Evolutionary conservation across 2,113 vertebrate genomes (phyloP).

Genomic region (Orycteropus afer): DNA sequence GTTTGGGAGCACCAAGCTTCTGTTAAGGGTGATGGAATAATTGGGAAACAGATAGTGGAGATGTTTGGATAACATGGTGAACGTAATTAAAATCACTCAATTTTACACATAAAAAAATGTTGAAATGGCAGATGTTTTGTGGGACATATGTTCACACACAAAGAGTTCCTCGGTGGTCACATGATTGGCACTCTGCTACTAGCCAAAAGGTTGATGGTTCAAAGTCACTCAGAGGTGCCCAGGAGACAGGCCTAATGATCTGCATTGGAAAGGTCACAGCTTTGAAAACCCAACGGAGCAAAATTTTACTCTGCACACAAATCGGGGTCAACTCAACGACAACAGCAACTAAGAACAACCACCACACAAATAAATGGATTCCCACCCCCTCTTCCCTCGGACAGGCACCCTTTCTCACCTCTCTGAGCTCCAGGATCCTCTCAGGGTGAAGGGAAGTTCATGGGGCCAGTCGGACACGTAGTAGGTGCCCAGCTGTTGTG

Average conservation of each 20-base stretch:
- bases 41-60: not conserved
- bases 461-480: accelerated
- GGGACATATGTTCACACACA: too few relatives aligned
- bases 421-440: not conserved
- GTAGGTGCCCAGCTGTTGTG: not conserved
- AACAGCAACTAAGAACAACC: not conserved
- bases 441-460: not conserved
- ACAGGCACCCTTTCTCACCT: not conserved
- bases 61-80: not conserved
- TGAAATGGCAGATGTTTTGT: not conserved
- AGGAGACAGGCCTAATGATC: not conserved
- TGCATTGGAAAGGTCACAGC: not conserved
- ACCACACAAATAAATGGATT: not conserved
- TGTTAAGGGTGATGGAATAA: not conserved
- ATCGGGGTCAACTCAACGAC: not conserved
- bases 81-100: not conserved
- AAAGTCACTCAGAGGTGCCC: not conserved
- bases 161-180: too few relatives aligned
- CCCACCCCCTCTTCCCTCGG: not conserved
- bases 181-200: not conserved
- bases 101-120: too few relatives aligned
- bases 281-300: not conserved
- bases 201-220: not conserved
- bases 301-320: not conserved
- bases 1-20: not conserved